Evolutionary conservation across 2,113 vertebrate species (phyloP).

Genomic region (Acrocephalus kingi): DNA sequence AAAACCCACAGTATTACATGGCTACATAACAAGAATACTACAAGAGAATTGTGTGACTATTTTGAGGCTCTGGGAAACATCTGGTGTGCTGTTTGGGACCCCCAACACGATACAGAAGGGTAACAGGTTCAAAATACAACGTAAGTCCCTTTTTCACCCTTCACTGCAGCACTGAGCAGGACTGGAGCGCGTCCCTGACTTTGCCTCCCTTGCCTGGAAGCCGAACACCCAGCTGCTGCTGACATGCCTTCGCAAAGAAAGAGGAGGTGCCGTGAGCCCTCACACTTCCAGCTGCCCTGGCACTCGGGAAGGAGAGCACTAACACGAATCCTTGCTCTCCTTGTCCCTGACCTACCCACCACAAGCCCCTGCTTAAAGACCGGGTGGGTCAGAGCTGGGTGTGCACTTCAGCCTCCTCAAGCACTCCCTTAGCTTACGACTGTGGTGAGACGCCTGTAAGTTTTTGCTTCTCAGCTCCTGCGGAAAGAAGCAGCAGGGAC

Average conservation of each 20-base stretch:
- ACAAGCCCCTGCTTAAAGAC: not conserved
- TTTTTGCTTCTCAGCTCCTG: not conserved
- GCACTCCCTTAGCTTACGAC: not conserved
- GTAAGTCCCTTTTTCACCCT: not conserved
- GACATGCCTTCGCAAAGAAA: not conserved
- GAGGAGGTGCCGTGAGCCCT: accelerated
- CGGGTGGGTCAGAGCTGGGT: accelerated
- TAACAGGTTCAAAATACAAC: not conserved
- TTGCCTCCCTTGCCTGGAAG: not conserved
- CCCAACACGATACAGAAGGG: not conserved
- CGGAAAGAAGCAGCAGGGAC: not conserved
- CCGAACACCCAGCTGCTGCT: not conserved
- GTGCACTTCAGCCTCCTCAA: not conserved
- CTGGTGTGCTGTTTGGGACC: not conserved
- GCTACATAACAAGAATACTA: not conserved
- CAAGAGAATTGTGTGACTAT: not conserved
- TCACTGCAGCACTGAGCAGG: not conserved
- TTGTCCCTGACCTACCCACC: not conserved
- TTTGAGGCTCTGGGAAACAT: not conserved
- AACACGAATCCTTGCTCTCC: not conserved
- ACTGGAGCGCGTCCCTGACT: not conserved
- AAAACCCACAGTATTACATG: not conserved
- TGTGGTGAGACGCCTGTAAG: accelerated
- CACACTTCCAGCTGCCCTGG: not conserved
- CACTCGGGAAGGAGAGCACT: not conserved